Evolutionary conservation across 1,140 invertebrate species (phyloP).

Genomic region (Nautilus pompilius): DNA sequence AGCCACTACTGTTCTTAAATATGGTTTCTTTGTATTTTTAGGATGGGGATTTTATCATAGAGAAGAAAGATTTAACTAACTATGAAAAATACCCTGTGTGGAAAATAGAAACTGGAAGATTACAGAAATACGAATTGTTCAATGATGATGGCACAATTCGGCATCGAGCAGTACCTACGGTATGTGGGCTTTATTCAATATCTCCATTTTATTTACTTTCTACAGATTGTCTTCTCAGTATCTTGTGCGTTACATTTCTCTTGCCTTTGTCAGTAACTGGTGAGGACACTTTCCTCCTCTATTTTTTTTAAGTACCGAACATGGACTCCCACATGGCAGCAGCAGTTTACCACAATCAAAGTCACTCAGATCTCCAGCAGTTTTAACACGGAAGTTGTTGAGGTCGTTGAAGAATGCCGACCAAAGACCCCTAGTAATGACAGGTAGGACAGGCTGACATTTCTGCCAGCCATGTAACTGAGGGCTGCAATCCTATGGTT

Average conservation of each 20-base stretch:
- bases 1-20: too few relatives aligned
- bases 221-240: too few relatives aligned
- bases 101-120: constrained; percentile 43
- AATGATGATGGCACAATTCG: constrained; percentile 33
- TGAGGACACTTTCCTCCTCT: too few relatives aligned
- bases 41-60: constrained; percentile 49
- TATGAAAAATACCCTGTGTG: constrained; percentile 49
- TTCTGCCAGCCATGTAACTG: too few relatives aligned
- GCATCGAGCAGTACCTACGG: constrained; percentile 48
- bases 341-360: constrained; percentile 1
- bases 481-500: too few relatives aligned
- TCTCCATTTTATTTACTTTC: neutral
- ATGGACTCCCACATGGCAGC: neutral
- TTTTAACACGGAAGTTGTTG: neutral
- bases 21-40: constrained; percentile 18
- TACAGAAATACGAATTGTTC: constrained; percentile 49
- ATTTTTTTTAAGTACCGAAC: too few relatives aligned
- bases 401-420: neutral
- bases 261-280: too few relatives aligned
- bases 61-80: constrained; percentile 47
- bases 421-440: neutral
- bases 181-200: constrained; percentile 25
- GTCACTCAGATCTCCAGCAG: neutral
- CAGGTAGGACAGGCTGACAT: neutral
- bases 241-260: too few relatives aligned